Base-by-base conservation (phyloP, 2,888 invertebrate genomes). In the Listrodromus nycthemerus region DNA sequence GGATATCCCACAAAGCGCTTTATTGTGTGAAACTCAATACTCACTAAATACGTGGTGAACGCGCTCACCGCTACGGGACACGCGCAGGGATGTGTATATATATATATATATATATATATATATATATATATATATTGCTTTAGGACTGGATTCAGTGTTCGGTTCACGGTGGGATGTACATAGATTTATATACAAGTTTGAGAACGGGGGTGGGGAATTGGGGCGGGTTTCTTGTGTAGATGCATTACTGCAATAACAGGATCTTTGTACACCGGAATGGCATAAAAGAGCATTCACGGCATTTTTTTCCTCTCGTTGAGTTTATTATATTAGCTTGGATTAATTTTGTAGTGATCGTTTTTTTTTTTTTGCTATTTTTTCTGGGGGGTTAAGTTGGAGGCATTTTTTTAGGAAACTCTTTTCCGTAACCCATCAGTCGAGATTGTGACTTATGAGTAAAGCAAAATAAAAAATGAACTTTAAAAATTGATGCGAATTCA, bases 1-100 rank as follows among this genome's bases (percentile, higher is more conserved):
- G 91, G 92, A 93, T 92, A 93, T 88, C 91, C 88, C 89, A 91
- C 91, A 93, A 93, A 92, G 91, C 91, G 90, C 91, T 92, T 93
- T 91, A 93, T 92, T 91, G 90, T 91, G 89, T 87, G 92, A 92
- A 92, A 93, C 86, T 89, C 90, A 92, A 93, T 93, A 89, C 90
- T 88, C 89, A 89, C 88, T 91, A 91, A 91, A 91, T 91, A 91
- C 90, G 89, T 89, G 86, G 82, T 89, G 89, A 63, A 52, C 76
- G 55, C 55, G 63, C 75, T 27, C 48, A 63, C 65, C 50, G 13
- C 63, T 19, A 33, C 65, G 83, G 73, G 80, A 80, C 83, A 84
- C 80, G 83, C 83, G 80, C 65, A 83, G 71, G 61, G 41, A 69
- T 52, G 33, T 73, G 8, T 33, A 30, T 77, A 8, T 37, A 37